Evolutionary conservation across 2,113 vertebrate species (phyloP).

Genomic region (Pitta sordida): DNA sequence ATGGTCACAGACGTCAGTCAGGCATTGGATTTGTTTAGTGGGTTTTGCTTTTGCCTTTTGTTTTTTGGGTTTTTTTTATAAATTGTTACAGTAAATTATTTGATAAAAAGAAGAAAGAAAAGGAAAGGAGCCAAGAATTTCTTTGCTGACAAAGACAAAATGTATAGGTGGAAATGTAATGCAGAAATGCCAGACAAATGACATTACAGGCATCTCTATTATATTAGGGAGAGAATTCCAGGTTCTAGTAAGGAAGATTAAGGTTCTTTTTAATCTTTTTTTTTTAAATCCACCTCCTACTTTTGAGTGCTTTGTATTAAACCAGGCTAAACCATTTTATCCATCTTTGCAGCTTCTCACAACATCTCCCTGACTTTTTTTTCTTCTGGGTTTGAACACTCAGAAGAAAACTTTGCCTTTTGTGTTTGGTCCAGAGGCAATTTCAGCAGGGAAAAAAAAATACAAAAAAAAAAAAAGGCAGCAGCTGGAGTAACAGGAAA

Average conservation of each 20-base stretch:
- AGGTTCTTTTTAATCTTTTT: neutral
- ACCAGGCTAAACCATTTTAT: neutral
- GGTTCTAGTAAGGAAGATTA: neutral
- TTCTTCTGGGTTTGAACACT: neutral
- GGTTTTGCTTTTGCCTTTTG: neutral
- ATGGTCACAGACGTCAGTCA: neutral
- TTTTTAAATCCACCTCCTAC: neutral
- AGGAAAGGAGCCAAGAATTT: neutral
- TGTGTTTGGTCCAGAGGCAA: neutral
- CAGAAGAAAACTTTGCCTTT: neutral
- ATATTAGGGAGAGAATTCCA: neutral
- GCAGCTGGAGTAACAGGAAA: neutral
- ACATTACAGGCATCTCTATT: slow-evolving; percentile 5
- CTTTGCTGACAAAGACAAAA: slow-evolving; percentile 42
- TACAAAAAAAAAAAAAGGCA: neutral
- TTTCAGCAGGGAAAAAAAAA: neutral
- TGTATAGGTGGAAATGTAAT: neutral
- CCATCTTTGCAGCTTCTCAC: neutral
- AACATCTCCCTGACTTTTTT: neutral
- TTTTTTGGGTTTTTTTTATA: neutral
- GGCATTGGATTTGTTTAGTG: neutral
- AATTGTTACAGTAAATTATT: neutral
- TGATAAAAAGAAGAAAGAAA: neutral
- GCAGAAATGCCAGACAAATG: slow-evolving; percentile 31
- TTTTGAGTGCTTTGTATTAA: neutral